Base-by-base conservation (phyloP, 2,113 vertebrate species). In the Rhabdornis inornatus region DNA sequence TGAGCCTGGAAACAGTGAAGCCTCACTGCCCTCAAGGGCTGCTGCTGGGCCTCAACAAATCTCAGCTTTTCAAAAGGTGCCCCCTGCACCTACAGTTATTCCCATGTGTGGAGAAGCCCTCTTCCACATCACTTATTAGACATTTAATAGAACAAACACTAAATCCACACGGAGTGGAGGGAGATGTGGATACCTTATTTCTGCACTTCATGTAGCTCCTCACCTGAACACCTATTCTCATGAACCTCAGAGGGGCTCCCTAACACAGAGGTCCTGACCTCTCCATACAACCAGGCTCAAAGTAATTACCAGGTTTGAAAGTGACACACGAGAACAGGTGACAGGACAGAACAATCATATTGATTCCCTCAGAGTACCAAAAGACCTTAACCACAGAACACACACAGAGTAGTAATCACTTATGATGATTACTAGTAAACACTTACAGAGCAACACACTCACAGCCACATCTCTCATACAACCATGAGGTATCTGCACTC, bases 281-380 rank as follows among this genome's bases (percentile, higher is more conserved):
- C 52, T 63, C 63, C 75, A 66, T 11, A 55, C 19, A 80, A 50
- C 10, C 13, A 89, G 39, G 12, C 20, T 81, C 56, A 83, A 55
- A 77, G 10, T 3, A 6, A 45, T 60, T 45, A 42, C 39, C 22
- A 64, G 8, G 15, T 44, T 87, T 89, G 56, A n/a, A 83, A 70
- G 23, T 5, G 33, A 83, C 42, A 88, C 0, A 1, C n/a, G 11
- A 77, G 21, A 88, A 78, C 8, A n/a, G 6, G n/a, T 0, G 0
- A 81, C 79, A 81, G 23, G 68, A 94, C 81, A 89, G 52, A 88
- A 93, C 1, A 0, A 68, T 64, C 52, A 63, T 22, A 75, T 12
- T 33, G 33, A 81, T 83, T 89, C 37, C 35, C 13, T 70, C 60
- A 70, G 8, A 8, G 13, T 21, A 74, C 5, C 19, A 52, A 31